A percentile compares a stretch with the other conserved stretches of the same genome.
phyloP scores from a whole-genome alignment of 2,113 vertebrate species.

The Melanotaenia duboulayi region DNA sequence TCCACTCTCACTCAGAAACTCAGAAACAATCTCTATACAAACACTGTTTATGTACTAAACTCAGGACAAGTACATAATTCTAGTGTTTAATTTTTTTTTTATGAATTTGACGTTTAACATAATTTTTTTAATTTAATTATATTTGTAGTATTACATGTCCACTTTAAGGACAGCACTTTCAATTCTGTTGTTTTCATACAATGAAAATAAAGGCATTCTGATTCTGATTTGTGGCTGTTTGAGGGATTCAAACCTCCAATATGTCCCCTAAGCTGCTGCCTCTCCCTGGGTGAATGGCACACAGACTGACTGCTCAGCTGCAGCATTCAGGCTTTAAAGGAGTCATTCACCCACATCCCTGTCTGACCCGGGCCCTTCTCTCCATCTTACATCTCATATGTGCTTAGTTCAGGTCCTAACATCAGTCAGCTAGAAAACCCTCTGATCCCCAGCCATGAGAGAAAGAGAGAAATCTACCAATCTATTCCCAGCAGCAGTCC shows the following conservation, averaged over 20 bases:
- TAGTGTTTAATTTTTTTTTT: too few species aligned
- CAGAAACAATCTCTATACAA: too few species aligned
- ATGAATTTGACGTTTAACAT: too few species aligned
- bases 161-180: too few species aligned
- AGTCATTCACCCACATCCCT: slow-evolving; percentile 68
- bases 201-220: too few species aligned
- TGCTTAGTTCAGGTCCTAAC: slow-evolving; percentile 60
- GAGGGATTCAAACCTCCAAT: slow-evolving; percentile 11
- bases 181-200: too few species aligned
- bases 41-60: too few species aligned
- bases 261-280: neutral
- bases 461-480: slow-evolving; percentile 67
- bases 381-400: slow-evolving; percentile 27
- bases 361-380: slow-evolving; percentile 52
- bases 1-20: too few species aligned
- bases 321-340: slow-evolving; percentile 41
- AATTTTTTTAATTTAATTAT: too few species aligned
- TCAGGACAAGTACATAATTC: too few species aligned
- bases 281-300: neutral
- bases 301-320: slow-evolving; percentile 55
- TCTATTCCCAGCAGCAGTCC: slow-evolving; percentile 60
- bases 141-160: too few species aligned
- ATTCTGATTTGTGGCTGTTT: neutral
- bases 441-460: slow-evolving; percentile 53
- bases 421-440: slow-evolving; percentile 72